These are phyloP conservation scores for Grammomys dolichurus DNA, from an alignment of 2,113 vertebrate genomes.

Conservation along the genomic window DNA sequence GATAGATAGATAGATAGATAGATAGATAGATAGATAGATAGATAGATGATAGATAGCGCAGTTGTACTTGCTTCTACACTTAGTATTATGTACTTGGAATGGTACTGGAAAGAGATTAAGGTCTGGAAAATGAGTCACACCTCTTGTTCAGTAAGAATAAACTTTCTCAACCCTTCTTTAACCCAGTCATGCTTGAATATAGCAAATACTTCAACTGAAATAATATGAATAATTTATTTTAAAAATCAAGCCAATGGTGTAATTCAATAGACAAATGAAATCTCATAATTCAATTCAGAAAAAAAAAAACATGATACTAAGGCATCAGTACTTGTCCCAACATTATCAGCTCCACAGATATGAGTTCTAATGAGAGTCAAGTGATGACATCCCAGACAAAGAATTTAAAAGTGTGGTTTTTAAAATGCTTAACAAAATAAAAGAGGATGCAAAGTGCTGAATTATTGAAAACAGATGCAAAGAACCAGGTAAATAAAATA, in stretches of 20 bases:
- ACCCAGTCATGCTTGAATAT: not conserved
- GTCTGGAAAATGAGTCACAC: not conserved
- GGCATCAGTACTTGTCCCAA: not conserved
- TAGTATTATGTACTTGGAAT: not conserved
- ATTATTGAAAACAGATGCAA: not conserved
- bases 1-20: not conserved
- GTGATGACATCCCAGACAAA: not conserved
- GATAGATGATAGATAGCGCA: not conserved
- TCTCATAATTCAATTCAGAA: not conserved
- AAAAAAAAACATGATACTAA: not conserved
- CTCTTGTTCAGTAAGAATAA: not conserved
- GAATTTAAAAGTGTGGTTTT: not conserved
- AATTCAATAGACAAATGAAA: not conserved
- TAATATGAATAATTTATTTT: not conserved
- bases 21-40: not conserved
- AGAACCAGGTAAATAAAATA: not conserved
- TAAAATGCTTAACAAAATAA: not conserved
- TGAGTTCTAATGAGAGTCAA: not conserved
- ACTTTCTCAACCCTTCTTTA: not conserved
- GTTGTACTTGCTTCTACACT: not conserved
- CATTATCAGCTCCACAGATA: not conserved
- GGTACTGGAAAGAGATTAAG: not conserved
- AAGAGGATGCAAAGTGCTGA: not conserved
- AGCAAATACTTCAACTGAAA: not conserved
- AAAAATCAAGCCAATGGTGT: not conserved